Evolutionary conservation across 2,797 vertebrate genomes (phyloP), one percentile per base, ranked within the genome.

Genomic region (Dipus sagitta): DNA sequence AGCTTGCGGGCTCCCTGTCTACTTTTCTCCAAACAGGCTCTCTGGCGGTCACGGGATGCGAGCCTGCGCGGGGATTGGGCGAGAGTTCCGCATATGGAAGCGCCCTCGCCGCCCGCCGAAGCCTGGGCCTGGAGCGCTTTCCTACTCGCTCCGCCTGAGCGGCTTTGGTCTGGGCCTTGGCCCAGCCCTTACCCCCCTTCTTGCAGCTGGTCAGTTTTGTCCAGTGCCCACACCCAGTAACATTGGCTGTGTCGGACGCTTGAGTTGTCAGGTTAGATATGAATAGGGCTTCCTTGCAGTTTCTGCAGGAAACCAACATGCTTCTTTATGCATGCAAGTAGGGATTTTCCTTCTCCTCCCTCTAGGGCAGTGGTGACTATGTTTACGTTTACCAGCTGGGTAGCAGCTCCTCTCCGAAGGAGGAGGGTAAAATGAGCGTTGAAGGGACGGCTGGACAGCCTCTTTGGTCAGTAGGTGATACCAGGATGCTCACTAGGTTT

Each of bases 21-120:
- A 97, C 97, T 97, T 97, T 97, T 97, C 97, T 97, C 96, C 97
- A 96, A 85, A 94, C 96, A 96, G 97, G 92, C 97, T 98, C 96
- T 90, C 84, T 64, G 87, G 95, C 88, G 97, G 97, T 97, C 97
- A 97, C 97, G 97, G 97, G 97, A 92, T 97, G 95, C 79, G 94
- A 96, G 93, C 54, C 96, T 92, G 97, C 96, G 95, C 97, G 90
- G 91, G 97, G 98, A 98, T 97, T 97, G 97, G 97, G 96, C 96
- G 92, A 96, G 96, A 97, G 97, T 96, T 98, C 91, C 94, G 97
- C 98, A 84, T 85, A 79, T 86, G 95, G 97, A 91, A 95, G 96
- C 96, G 95, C 94, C 97, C 86, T 90, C 93, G 93, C 94, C 76
- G 38, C 38, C 38, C 38, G 93, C 94, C 76, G 95, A 93, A 96